Percentiles rank a stretch among this genome's conserved stretches.
These are phyloP conservation scores for Mimas tiliae DNA, from an alignment of 2,888 invertebrate genomes.

Conservation along the genomic window DNA sequence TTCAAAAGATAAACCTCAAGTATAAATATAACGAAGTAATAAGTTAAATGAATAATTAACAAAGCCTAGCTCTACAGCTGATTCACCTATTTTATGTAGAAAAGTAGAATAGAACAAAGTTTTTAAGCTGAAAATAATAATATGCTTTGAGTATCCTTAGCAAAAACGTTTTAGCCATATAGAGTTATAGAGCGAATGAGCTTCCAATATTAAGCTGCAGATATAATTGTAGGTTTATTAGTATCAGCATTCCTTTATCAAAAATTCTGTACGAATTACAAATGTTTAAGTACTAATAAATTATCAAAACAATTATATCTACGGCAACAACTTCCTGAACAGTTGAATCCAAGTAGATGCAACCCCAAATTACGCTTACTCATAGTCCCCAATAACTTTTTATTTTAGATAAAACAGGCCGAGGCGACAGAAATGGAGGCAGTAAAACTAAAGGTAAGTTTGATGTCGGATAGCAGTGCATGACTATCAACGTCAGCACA, in stretches of 20 bases:
- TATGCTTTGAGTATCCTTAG: background rate
- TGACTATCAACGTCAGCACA: conserved; percentile 32
- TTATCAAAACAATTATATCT: conserved; percentile 18
- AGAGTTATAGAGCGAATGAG: background rate
- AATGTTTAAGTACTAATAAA: too few species aligned
- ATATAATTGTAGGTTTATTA: background rate
- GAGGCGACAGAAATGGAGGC: conserved; percentile 65
- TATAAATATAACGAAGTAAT: background rate
- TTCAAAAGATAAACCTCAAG: background rate
- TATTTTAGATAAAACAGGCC: conserved; percentile 76
- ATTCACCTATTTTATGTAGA: background rate
- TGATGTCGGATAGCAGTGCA: conserved; percentile 38
- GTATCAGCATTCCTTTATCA: background rate
- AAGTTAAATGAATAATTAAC: background rate
- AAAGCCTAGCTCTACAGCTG: background rate
- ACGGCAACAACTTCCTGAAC: conserved; percentile 2
- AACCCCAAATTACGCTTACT: conserved; percentile 61
- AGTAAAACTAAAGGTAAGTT: conserved; percentile 79
- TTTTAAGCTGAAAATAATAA: conserved; percentile 15
- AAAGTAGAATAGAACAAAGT: background rate
- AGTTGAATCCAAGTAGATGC: conserved; percentile 31
- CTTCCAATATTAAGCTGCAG: background rate
- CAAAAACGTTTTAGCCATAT: background rate
- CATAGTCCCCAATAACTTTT: conserved; percentile 61
- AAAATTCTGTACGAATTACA: background rate